phyloP scores from a whole-genome alignment of 2,797 vertebrate species.

The Podargus strigoides region DNA sequence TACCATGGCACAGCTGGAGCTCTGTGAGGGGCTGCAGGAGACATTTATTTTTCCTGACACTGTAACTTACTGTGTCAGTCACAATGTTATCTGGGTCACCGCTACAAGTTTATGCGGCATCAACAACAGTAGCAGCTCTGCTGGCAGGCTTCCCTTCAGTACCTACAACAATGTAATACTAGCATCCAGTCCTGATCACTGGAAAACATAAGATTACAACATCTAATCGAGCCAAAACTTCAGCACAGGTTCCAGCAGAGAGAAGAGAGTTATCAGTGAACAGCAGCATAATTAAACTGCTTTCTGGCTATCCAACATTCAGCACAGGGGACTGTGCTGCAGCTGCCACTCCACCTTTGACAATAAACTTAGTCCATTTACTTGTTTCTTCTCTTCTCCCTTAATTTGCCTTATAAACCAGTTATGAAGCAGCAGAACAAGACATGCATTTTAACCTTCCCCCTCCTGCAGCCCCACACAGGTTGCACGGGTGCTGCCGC shows the following conservation, averaged over 20 bases:
- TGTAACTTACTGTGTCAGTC: conserved; percentile 54
- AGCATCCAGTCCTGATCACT: not conserved
- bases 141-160: not conserved
- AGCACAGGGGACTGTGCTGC: not conserved
- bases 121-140: not conserved
- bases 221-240: not conserved
- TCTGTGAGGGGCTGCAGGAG: not conserved
- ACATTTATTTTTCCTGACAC: conserved; percentile 62
- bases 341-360: not conserved
- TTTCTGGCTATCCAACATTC: not conserved
- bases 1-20: conserved; percentile 46
- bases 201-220: not conserved
- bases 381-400: not conserved
- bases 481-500: not conserved
- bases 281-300: not conserved
- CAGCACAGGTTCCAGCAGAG: not conserved
- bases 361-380: not conserved
- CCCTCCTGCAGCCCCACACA: not conserved
- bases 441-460: not conserved
- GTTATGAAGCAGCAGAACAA: not conserved
- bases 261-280: not conserved
- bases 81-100: conserved; percentile 56
- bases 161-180: accelerated
- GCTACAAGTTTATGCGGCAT: not conserved
- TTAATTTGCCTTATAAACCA: not conserved